A percentile compares a stretch with the other conserved stretches of the same genome.
Evolutionary conservation across 2,113 vertebrate species (phyloP).

Genomic region (Eretmodus cyanostictus): DNA sequence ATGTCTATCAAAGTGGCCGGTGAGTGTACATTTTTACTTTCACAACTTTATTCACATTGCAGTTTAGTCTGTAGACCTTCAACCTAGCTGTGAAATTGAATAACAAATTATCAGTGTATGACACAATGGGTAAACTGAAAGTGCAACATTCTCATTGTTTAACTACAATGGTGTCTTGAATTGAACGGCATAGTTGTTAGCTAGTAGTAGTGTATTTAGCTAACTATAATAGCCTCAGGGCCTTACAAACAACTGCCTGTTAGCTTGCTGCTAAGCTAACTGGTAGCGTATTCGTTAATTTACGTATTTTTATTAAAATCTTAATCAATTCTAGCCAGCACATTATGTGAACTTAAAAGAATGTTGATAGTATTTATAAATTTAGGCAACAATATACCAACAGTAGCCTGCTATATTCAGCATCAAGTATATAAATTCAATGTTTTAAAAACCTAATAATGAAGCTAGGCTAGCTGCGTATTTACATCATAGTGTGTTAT

Average conservation of each 20-base stretch:
- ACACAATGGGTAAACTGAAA: background rate
- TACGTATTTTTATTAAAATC: background rate
- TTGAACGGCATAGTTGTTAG: background rate
- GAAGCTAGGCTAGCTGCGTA: background rate
- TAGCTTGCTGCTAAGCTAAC: background rate
- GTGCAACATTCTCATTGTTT: background rate
- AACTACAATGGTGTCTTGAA: background rate
- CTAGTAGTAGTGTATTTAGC: background rate
- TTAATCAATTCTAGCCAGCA: background rate
- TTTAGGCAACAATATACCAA: background rate
- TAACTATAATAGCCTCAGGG: background rate
- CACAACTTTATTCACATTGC: background rate
- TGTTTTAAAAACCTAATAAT: background rate
- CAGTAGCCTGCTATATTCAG: background rate
- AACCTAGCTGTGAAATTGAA: background rate
- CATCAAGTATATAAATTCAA: background rate
- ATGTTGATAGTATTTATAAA: background rate
- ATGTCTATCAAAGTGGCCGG: background rate
- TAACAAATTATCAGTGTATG: background rate
- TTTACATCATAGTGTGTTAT: background rate
- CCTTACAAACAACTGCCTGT: background rate
- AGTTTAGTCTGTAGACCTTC: background rate
- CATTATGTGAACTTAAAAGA: background rate
- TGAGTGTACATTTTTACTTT: background rate
- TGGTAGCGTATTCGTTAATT: rapidly evolving